phyloP scores from a whole-genome alignment of 2,113 vertebrate species.

The Brachirus orientalis region DNA sequence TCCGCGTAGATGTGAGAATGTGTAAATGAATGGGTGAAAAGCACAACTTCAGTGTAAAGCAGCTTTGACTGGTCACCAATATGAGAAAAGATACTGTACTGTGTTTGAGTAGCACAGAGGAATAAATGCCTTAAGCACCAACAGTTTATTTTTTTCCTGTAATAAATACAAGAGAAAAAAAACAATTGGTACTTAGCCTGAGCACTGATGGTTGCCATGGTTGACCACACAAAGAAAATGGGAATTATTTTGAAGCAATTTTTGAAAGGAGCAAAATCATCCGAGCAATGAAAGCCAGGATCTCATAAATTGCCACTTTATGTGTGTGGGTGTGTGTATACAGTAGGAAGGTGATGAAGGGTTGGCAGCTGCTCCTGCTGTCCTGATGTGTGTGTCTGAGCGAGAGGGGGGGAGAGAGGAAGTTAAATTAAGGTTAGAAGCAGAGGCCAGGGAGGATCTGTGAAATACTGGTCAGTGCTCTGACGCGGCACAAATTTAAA shows the following conservation, averaged over 20 bases:
- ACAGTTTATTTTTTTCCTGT: background rate
- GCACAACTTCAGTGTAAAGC: no score
- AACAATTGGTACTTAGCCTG: background rate
- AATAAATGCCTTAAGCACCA: background rate
- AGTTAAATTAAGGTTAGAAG: slow-evolving; percentile 10
- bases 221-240: slow-evolving; percentile 1
- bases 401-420: no score
- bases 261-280: slow-evolving; percentile 22
- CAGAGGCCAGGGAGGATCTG: background rate
- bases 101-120: background rate
- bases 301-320: slow-evolving; percentile 25
- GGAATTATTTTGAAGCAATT: background rate
- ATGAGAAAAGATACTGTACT: no score
- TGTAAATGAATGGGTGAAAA: no score
- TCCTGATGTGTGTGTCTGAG: slow-evolving; percentile 5
- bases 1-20: no score
- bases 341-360: slow-evolving; percentile 23
- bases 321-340: slow-evolving; percentile 21
- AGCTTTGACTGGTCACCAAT: no score
- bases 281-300: background rate
- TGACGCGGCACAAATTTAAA: slow-evolving; percentile 28
- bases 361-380: slow-evolving; percentile 27
- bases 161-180: background rate
- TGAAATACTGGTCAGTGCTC: slow-evolving; percentile 12
- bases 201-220: slow-evolving; percentile 1